Conservation (phyloP, 2,113 vertebrate species). For the Thalassarche chlororhynchos region DNA sequence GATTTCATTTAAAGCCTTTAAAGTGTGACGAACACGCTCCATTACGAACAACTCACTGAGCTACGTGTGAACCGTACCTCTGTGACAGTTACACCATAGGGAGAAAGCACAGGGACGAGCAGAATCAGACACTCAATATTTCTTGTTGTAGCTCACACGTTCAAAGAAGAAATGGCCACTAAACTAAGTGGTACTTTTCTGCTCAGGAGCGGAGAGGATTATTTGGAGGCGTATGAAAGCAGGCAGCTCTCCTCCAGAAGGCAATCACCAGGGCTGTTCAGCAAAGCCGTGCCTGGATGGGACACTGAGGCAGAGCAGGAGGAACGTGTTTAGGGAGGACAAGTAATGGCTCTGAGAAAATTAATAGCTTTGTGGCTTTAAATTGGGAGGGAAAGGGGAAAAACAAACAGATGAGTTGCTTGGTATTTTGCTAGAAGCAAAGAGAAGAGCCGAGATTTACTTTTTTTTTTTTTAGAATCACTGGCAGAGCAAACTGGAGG, state of each 20-base stretch:
- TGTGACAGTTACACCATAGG: not conserved
- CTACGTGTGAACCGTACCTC: not conserved
- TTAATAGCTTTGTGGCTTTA: not conserved
- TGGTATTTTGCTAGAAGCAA: not conserved
- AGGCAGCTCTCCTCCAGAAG: not conserved
- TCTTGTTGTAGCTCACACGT: not conserved
- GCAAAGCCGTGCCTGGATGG: not conserved
- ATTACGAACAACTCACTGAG: not conserved
- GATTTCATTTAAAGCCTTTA: not conserved
- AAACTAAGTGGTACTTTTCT: not conserved
- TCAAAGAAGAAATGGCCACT: not conserved
- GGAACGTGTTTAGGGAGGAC: not conserved
- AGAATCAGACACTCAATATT: not conserved
- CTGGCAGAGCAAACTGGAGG: not conserved
- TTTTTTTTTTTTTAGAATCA: not conserved
- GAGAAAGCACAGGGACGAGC: not conserved
- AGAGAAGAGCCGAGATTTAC: not conserved
- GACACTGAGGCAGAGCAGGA: not conserved
- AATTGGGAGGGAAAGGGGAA: not conserved
- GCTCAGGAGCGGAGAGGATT: not conserved
- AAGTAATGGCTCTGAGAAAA: not conserved
- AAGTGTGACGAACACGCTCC: not conserved
- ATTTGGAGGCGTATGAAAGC: not conserved
- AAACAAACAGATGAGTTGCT: not conserved
- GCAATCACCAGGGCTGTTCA: not conserved